A percentile compares a stretch with the other conserved stretches of the same genome.
These are phyloP conservation scores for Platycnemis pennipes DNA, from an alignment of 2,888 invertebrate species.

Conservation along the genomic window DNA sequence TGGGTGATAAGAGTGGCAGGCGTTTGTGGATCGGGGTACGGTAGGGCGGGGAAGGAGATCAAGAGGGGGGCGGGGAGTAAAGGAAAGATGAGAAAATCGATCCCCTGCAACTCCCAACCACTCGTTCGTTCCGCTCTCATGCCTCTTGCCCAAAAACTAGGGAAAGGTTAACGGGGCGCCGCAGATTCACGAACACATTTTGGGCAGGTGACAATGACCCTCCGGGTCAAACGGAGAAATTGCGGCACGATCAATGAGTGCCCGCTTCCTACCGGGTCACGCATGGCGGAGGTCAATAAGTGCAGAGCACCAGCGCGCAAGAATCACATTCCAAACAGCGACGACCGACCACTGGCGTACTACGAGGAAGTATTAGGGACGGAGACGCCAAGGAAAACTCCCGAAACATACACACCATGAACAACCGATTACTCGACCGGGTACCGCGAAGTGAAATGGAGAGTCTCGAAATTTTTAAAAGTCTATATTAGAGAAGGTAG, in stretches of 20 bases:
- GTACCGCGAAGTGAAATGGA: not conserved
- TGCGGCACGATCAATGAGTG: not conserved
- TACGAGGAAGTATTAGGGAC: too few relatives aligned
- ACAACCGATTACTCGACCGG: not conserved
- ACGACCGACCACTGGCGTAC: too few relatives aligned
- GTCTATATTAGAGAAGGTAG: not conserved
- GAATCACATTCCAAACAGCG: not conserved
- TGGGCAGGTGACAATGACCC: slow-evolving; percentile 14
- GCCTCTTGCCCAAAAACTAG: slow-evolving; percentile 55
- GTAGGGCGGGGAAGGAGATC: not conserved
- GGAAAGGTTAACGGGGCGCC: slow-evolving; percentile 54
- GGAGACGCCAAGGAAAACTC: not conserved
- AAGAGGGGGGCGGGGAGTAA: not conserved
- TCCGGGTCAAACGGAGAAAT: not conserved
- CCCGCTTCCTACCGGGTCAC: not conserved
- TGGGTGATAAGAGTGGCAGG: slow-evolving; percentile 41
- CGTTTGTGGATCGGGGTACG: not conserved
- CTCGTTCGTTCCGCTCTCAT: slow-evolving; percentile 10
- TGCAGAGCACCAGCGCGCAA: not conserved
- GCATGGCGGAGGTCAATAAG: not conserved
- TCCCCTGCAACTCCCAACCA: slow-evolving; percentile 1
- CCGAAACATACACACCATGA: not conserved
- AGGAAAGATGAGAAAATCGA: slow-evolving; percentile 31
- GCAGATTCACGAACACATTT: not conserved
- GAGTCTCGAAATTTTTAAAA: not conserved